Conservation (phyloP, 1,140 invertebrate genomes). For the Bombyx mori region ASM3026992v2 NC_085126.1:3374501-3375000, state of each 20-base stretch:
- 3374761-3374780: slow-evolving; percentile 25
- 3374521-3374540: no score
- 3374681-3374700: slow-evolving; percentile 47
- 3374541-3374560: no score
- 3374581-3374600: background rate
- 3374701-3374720: slow-evolving; percentile 45
- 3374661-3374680: slow-evolving; percentile 57
- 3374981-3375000: no score
- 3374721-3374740: slow-evolving; percentile 44
- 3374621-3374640: slow-evolving; percentile 67
- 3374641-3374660: slow-evolving; percentile 58
- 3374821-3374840: slow-evolving; percentile 64
- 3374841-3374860: slow-evolving; percentile 52
- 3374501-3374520: no score
- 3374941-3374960: no score
- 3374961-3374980: no score
- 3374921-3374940: no score
- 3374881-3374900: no score
- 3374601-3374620: background rate
- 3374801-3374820: slow-evolving; percentile 45
- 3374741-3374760: slow-evolving; percentile 43
- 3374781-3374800: slow-evolving; percentile 26
- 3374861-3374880: slow-evolving; percentile 64
- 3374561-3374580: background rate
- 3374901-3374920: background rate